A percentile compares a stretch with the other conserved stretches of the same genome.
These are phyloP conservation scores for Strigamia crassipes DNA, from an alignment of 2,888 invertebrate species.

Conservation along the genomic window DNA sequence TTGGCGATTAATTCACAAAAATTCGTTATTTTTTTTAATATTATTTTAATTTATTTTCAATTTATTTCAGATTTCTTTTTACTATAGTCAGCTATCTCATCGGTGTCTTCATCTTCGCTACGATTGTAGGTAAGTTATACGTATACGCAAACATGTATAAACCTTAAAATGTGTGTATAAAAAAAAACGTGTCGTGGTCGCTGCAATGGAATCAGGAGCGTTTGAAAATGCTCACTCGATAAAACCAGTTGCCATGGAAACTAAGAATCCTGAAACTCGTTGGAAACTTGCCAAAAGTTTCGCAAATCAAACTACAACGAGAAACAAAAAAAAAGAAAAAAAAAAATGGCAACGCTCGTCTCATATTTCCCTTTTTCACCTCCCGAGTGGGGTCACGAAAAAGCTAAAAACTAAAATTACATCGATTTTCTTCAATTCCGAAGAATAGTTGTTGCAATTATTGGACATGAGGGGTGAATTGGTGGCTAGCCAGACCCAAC, in stretches of 20 bases:
- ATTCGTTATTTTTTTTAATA: not conserved
- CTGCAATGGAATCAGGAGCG: not conserved
- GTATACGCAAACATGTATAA: not conserved
- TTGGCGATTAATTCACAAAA: not conserved
- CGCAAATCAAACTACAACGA: not conserved
- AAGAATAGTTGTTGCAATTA: too few relatives aligned
- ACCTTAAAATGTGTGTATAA: too few relatives aligned
- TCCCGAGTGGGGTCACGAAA: too few relatives aligned
- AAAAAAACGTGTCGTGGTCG: not conserved
- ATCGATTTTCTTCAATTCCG: too few relatives aligned
- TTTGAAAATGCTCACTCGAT: not conserved
- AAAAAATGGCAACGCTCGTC: not conserved
- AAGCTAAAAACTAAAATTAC: too few relatives aligned
- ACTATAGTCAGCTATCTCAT: conserved; percentile 96
- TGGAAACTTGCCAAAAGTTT: not conserved
- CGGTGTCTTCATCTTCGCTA: conserved; percentile 96
- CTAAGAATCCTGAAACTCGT: not conserved
- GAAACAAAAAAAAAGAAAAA: not conserved
- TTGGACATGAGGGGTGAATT: too few relatives aligned
- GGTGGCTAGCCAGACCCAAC: too few relatives aligned
- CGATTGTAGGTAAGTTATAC: conserved; percentile 78
- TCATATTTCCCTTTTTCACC: too few relatives aligned
- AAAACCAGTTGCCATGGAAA: conserved; percentile 1
- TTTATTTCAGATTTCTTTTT: conserved; percentile 83
- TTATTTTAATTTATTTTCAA: not conserved